A percentile compares a stretch with the other conserved stretches of the same genome.
phyloP scores from a whole-genome alignment of 2,797 vertebrate species.

The Chiroxiphia lanceolata region DNA sequence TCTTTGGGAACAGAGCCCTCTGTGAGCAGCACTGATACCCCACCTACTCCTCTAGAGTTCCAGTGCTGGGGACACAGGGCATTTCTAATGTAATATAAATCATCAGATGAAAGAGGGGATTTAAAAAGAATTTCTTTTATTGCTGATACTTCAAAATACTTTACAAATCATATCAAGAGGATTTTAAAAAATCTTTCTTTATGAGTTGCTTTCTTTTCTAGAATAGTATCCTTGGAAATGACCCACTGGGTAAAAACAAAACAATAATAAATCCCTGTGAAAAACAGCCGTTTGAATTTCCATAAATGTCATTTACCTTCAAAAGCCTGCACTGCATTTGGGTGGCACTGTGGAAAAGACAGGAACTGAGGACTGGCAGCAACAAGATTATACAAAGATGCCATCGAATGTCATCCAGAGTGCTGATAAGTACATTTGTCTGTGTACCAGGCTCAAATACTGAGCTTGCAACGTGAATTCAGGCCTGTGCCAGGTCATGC shows the following conservation, averaged over 20 bases:
- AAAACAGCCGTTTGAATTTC: not conserved
- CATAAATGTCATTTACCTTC: not conserved
- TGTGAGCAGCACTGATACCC: not conserved
- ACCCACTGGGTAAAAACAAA: constrained; percentile 43
- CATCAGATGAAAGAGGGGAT: constrained; percentile 1
- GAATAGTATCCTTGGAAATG: constrained; percentile 66
- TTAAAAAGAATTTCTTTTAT: constrained; percentile 38
- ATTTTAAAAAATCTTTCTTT: constrained; percentile 29
- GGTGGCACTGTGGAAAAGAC: not conserved
- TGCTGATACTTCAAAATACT: constrained; percentile 34
- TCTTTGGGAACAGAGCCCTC: not conserved
- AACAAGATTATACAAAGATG: not conserved
- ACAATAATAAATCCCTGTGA: constrained; percentile 15
- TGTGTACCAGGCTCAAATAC: not conserved
- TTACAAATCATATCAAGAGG: constrained; percentile 8
- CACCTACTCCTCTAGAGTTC: not conserved
- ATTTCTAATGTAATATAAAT: not conserved
- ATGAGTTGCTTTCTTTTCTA: constrained; percentile 50
- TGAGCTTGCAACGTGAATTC: not conserved
- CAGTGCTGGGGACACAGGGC: fast-evolving
- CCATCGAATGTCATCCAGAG: not conserved
- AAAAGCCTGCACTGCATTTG: not conserved
- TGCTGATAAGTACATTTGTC: not conserved
- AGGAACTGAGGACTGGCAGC: not conserved
- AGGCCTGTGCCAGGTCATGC: not conserved